These are phyloP conservation scores for Procambarus virginalis DNA, from an alignment of 1,140 invertebrate genomes.

Conservation along the genomic window DNA sequence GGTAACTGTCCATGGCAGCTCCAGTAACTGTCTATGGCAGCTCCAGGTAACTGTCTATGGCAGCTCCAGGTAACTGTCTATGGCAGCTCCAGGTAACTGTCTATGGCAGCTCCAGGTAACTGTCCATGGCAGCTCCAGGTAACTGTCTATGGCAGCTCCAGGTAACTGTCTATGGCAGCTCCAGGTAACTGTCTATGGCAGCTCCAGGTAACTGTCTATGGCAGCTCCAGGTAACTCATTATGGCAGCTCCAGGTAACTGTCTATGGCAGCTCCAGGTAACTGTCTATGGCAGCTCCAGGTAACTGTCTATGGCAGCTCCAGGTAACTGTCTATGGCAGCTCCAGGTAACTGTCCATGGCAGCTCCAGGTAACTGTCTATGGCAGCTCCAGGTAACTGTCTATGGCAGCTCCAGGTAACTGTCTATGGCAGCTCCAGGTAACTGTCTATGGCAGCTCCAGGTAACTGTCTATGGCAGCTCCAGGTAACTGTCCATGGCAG, in stretches of 20 bases:
- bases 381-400: conserved; percentile 55
- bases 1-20: no score
- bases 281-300: conserved; percentile 52
- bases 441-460: conserved; percentile 51
- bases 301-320: conserved; percentile 51
- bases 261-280: conserved; percentile 53
- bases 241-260: conserved; percentile 53
- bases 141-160: conserved; percentile 48
- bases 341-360: conserved; percentile 55
- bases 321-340: conserved; percentile 53
- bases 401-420: conserved; percentile 53
- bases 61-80: conserved; percentile 53
- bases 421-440: conserved; percentile 53
- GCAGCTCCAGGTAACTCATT: conserved; percentile 52
- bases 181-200: conserved; percentile 54
- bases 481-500: conserved; percentile 50
- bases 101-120: conserved; percentile 53
- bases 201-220: conserved; percentile 53
- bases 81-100: conserved; percentile 53
- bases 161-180: conserved; percentile 55
- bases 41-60: conserved; percentile 57
- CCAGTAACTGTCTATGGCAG: no score
- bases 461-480: conserved; percentile 55
- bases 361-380: conserved; percentile 54
- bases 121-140: conserved; percentile 54